Evolutionary conservation across 2,888 invertebrate genomes (phyloP).

Genomic region (Ichneumon xanthorius): DNA sequence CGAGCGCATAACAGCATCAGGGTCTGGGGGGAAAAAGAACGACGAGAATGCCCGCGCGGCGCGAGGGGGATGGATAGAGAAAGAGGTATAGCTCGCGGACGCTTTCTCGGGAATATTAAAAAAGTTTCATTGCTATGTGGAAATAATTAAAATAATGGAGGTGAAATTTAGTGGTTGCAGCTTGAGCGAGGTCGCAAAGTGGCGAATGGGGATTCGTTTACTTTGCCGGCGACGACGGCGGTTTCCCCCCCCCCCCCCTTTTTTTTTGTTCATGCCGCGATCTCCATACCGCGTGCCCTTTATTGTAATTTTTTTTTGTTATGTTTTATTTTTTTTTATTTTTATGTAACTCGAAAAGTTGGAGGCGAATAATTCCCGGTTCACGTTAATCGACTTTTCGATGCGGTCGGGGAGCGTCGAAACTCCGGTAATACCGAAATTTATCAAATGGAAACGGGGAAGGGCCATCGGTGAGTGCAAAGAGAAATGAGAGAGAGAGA

Average conservation of each 20-base stretch:
- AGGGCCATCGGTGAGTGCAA: background rate
- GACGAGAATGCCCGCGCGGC: background rate
- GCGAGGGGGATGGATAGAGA: constrained; percentile 14
- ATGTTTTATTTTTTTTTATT: constrained; percentile 11
- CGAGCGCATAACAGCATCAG: constrained; percentile 5
- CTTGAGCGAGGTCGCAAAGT: constrained; percentile 33
- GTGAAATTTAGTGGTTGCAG: constrained; percentile 50
- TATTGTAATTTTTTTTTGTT: background rate
- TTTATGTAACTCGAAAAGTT: constrained; percentile 50
- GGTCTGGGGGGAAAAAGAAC: background rate
- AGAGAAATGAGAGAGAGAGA: constrained; percentile 5
- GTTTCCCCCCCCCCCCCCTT: constrained; percentile 2
- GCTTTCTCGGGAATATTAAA: constrained; percentile 62
- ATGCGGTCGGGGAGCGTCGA: background rate
- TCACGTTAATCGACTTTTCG: constrained; percentile 45
- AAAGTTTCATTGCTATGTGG: constrained; percentile 63
- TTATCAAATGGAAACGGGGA: constrained; percentile 46
- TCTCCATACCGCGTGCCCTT: background rate
- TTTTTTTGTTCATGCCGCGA: background rate
- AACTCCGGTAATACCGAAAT: constrained; percentile 27
- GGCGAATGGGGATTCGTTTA: constrained; percentile 29
- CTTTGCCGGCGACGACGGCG: background rate
- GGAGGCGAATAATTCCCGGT: constrained; percentile 30
- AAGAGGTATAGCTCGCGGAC: constrained; percentile 9
- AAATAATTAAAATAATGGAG: constrained; percentile 66